Base-by-base conservation (phyloP, 1,140 invertebrate species). In the Cydia strobilella region DNA sequence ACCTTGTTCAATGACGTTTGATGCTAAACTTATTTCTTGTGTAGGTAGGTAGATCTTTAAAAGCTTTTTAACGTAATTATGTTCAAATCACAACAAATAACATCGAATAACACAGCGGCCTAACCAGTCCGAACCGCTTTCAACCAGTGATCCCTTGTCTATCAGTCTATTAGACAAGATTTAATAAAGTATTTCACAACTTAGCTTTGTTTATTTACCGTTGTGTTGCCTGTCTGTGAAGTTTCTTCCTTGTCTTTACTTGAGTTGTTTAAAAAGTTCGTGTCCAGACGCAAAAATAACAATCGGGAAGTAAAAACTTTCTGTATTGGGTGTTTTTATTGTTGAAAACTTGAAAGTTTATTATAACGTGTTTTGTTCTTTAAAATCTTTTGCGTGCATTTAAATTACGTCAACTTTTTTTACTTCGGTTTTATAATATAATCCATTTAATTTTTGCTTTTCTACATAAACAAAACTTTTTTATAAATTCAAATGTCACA, bases 111-210 rank as follows among this genome's bases (percentile, higher is more conserved):
- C n/a, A 59, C 54, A 59, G 45, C 54, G 20, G 54, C 7, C 7
- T 23, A 39, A 69, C 7, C 31, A 69, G 15, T 35, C 27, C 63
- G 63, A 66, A 35, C 65, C n/a, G 31, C n/a, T 69, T 69, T 69
- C 31, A 69, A 18, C 65, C 65, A 69, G 65, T 69, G 27, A 69
- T 35, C 65, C 65, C 65, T 69, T 69, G 65, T 42, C 65, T 69
- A 69, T 69, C 31, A 69, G 65, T 69, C 65, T 69, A 69, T 69
- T 69, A 69, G 65, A 69, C 65, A 35, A 66, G 63, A 66, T 69
- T 69, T 69, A 69, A 69, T 69, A 69, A 69, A 69, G 65, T 69
- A 69, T 69, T 35, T 69, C 27, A 18, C 15, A 35, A 69, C 27
- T 69, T 69, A 35, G 65, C 65, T 69, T 69, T 69, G 65, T 69